Percentiles rank a stretch among this genome's conserved stretches.
Evolutionary conservation across 2,888 invertebrate species (phyloP).

Genomic region (Cartodere bifasciata): DNA sequence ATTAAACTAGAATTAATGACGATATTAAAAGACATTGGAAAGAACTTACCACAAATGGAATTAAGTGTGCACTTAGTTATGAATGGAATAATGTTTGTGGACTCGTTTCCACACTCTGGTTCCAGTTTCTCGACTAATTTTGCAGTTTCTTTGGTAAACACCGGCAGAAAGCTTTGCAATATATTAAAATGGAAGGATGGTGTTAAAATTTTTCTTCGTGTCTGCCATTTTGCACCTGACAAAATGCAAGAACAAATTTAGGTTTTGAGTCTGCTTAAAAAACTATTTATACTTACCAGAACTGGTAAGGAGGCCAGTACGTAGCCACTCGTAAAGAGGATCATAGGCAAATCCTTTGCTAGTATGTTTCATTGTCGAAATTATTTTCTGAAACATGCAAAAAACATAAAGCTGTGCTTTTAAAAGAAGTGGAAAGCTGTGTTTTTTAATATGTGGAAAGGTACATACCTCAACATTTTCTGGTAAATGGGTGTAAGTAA

Average conservation of each 20-base stretch:
- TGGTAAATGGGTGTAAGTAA: constrained; percentile 1
- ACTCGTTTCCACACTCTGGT: constrained; percentile 3
- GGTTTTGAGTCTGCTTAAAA: too few species aligned
- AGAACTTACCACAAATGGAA: constrained; percentile 6
- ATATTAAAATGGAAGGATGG: constrained; percentile 23
- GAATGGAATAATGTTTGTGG: constrained; percentile 9
- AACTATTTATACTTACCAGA: constrained; percentile 9
- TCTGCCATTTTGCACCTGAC: constrained; percentile 9
- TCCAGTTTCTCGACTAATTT: constrained; percentile 14
- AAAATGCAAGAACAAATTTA: too few species aligned
- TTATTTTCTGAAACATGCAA: constrained; percentile 18
- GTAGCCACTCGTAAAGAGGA: constrained; percentile 15
- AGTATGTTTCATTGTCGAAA: constrained; percentile 24
- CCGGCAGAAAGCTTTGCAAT: constrained; percentile 17
- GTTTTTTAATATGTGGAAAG: too few species aligned
- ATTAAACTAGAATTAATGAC: too few species aligned
- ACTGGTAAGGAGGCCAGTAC: constrained; percentile 11
- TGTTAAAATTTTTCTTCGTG: constrained; percentile 20
- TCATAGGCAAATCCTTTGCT: constrained; percentile 27
- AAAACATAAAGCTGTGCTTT: too few species aligned
- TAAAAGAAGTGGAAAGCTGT: too few species aligned
- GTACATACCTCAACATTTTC: constrained; percentile 10
- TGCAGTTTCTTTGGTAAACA: constrained; percentile 19
- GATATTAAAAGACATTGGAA: too few species aligned
- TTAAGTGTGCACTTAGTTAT: constrained; percentile 10